A percentile compares a stretch with the other conserved stretches of the same genome.
Conservation (phyloP, 2,113 vertebrate species). For the Gambusia holbrooki region DNA sequence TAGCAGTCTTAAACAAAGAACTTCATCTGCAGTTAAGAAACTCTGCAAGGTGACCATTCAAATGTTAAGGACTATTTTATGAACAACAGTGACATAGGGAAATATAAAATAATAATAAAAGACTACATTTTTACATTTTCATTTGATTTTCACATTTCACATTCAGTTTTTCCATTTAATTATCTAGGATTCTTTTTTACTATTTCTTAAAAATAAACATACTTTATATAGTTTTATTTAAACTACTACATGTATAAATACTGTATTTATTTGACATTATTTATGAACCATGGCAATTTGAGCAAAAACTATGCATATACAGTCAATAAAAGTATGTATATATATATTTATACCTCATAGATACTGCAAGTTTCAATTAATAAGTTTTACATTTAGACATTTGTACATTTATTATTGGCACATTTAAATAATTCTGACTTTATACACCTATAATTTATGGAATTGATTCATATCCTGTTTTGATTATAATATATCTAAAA, state of each 20-base stretch:
- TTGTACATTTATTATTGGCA: neutral
- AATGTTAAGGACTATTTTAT: neutral
- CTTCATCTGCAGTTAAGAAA: neutral
- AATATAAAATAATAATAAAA: neutral
- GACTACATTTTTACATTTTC: neutral
- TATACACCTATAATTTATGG: neutral
- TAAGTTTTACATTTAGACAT: neutral
- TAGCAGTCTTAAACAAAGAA: too few species aligned
- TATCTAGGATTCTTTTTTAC: too few species aligned
- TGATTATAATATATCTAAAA: neutral
- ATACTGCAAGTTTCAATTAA: neutral
- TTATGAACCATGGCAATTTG: neutral
- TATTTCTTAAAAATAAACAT: neutral
- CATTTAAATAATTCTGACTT: too few species aligned
- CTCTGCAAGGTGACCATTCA: too few species aligned
- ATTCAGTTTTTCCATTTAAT: too few species aligned
- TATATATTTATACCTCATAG: neutral
- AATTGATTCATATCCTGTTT: neutral
- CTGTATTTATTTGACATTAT: neutral
- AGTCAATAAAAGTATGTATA: neutral
- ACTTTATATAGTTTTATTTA: neutral
- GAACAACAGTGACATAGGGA: neutral
- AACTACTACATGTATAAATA: neutral
- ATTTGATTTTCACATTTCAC: too few species aligned
- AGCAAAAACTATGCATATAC: neutral